phyloP scores from a whole-genome alignment of 2,888 invertebrate species.

The Magallana nippona region DNA sequence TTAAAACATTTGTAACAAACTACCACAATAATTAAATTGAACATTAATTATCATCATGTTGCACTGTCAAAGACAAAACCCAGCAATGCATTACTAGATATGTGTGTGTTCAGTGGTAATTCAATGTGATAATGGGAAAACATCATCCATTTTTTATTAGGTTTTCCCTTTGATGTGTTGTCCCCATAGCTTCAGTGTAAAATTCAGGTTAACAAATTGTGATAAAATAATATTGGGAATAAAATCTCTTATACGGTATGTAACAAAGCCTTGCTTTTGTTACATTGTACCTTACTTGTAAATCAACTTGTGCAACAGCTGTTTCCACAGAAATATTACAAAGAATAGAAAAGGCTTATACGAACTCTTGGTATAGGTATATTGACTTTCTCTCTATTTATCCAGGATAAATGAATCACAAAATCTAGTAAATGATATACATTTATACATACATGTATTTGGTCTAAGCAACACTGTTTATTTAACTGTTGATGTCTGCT shows the following conservation, averaged over 20 bases:
- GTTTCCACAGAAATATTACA: background rate
- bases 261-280: too few relatives aligned
- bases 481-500: too few relatives aligned
- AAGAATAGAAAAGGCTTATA: background rate
- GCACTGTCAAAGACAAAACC: background rate
- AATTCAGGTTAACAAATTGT: background rate
- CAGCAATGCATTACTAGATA: conserved; percentile 2
- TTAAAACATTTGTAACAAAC: conserved; percentile 6
- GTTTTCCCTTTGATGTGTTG: conserved; percentile 20
- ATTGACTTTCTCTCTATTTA: background rate
- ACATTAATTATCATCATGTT: background rate
- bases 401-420: too few relatives aligned
- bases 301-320: background rate
- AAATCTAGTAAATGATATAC: too few relatives aligned
- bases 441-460: too few relatives aligned
- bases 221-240: conserved; percentile 20
- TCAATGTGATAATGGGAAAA: conserved; percentile 23
- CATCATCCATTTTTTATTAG: conserved; percentile 32
- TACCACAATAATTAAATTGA: background rate
- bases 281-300: background rate
- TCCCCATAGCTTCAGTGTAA: background rate
- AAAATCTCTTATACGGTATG: background rate
- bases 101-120: background rate
- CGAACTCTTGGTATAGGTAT: background rate
- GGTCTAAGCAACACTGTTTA: too few relatives aligned